Conservation (phyloP, 2,113 vertebrate genomes). For the Plotosus lineatus region DNA sequence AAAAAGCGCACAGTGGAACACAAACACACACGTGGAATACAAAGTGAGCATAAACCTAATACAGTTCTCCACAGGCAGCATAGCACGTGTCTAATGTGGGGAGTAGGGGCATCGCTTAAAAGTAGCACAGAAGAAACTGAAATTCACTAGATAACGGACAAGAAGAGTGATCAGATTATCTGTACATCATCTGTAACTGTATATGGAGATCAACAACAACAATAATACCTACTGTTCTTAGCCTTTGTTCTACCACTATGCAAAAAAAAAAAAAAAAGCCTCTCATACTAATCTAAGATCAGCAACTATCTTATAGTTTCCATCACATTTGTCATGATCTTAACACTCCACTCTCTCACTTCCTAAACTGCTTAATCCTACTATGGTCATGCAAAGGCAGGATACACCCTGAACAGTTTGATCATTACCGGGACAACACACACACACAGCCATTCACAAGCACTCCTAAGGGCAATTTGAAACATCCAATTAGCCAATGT, state of each 20-base stretch:
- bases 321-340: background rate
- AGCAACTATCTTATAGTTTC: background rate
- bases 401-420: no score
- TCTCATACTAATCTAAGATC: background rate
- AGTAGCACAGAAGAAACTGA: conserved; percentile 1
- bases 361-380: no score
- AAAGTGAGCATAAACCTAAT: background rate
- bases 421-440: no score
- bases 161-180: conserved; percentile 4
- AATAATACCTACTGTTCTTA: background rate
- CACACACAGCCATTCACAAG: no score
- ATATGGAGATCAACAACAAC: conserved; percentile 12
- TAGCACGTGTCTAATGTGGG: conserved; percentile 20
- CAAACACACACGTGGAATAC: conserved; percentile 20
- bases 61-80: background rate
- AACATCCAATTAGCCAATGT: no score
- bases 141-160: conserved; percentile 18
- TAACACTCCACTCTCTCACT: no score
- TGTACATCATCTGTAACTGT: background rate
- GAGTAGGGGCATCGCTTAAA: conserved; percentile 13
- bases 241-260: background rate
- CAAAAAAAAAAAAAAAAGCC: background rate
- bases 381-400: no score
- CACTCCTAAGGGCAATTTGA: no score
- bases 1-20: conserved; percentile 9